These are phyloP conservation scores for Cossypha dichroa DNA, from an alignment of 2,797 vertebrate genomes.

Conservation along the genomic window DNA sequence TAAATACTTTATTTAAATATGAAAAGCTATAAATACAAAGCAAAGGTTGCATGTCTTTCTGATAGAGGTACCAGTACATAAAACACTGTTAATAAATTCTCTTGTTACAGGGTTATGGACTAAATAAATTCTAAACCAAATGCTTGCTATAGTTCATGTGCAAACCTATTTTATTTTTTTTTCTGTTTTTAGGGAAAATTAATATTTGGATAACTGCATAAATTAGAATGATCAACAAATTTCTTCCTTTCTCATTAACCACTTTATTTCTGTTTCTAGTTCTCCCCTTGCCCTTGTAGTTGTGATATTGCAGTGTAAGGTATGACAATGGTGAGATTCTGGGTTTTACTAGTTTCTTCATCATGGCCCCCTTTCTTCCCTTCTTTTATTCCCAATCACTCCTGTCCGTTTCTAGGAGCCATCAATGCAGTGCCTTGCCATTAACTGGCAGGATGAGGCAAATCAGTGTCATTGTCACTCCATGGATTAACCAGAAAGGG, in stretches of 20 bases:
- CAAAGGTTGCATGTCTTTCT: background rate
- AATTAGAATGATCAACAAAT: background rate
- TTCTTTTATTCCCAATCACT: slow-evolving; percentile 71
- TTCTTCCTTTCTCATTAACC: slow-evolving; percentile 28
- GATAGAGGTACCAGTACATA: background rate
- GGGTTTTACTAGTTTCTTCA: slow-evolving; percentile 75
- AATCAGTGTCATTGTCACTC: slow-evolving; percentile 73
- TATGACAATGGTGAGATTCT: slow-evolving; percentile 51
- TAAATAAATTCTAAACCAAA: slow-evolving; percentile 20
- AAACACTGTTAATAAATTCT: background rate
- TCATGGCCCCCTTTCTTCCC: slow-evolving; percentile 67
- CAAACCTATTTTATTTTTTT: background rate
- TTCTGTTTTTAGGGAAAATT: slow-evolving; percentile 6
- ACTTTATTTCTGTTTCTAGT: slow-evolving; percentile 33
- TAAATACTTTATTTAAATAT: background rate
- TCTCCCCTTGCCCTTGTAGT: slow-evolving; percentile 28
- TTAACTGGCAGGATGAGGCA: slow-evolving; percentile 75
- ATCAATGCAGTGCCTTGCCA: slow-evolving; percentile 72
- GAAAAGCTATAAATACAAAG: background rate
- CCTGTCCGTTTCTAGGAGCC: slow-evolving; percentile 77
- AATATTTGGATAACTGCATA: slow-evolving; percentile 36
- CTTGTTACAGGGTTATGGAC: slow-evolving; percentile 30
- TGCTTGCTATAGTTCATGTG: slow-evolving; percentile 7
- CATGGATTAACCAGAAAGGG: slow-evolving; percentile 77
- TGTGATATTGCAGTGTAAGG: slow-evolving; percentile 53